phyloP scores from a whole-genome alignment of 2,888 invertebrate genomes.

The Chrysolina americana region DNA sequence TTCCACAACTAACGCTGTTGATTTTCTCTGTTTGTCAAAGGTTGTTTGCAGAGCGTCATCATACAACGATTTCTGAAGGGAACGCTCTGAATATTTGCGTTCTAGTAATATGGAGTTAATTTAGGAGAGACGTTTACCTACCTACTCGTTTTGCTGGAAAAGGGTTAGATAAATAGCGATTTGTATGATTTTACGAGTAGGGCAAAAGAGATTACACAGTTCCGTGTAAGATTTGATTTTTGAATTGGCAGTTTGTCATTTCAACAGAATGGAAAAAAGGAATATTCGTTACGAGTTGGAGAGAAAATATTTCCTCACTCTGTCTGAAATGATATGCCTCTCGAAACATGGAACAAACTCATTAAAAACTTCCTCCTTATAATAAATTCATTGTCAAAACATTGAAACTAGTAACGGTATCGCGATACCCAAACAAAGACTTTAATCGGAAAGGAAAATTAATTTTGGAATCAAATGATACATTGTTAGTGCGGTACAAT shows the following conservation, averaged over 20 bases:
- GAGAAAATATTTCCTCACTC: too few species aligned
- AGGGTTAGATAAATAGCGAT: constrained; percentile 7
- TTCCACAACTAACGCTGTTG: constrained; percentile 6
- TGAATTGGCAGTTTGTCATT: neutral
- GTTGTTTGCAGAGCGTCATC: neutral
- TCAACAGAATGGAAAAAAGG: neutral
- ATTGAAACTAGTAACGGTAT: too few species aligned
- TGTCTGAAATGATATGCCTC: too few species aligned
- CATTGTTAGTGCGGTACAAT: too few species aligned
- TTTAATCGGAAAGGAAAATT: too few species aligned
- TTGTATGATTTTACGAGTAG: neutral
- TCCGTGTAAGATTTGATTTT: neutral
- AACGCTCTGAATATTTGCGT: constrained; percentile 4
- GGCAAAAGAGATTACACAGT: neutral
- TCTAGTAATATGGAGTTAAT: constrained; percentile 11
- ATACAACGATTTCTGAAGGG: constrained; percentile 6
- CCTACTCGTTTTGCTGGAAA: neutral
- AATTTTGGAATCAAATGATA: too few species aligned
- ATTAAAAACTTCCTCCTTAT: too few species aligned
- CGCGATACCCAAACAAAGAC: too few species aligned
- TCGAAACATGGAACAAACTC: too few species aligned
- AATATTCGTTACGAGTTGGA: too few species aligned
- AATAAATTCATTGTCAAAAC: too few species aligned
- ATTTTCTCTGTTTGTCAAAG: constrained; percentile 11
- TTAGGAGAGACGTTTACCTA: constrained; percentile 4